These are phyloP conservation scores for Iselma pallidipennis DNA, from an alignment of 2,888 invertebrate species.

Conservation along the genomic window DNA sequence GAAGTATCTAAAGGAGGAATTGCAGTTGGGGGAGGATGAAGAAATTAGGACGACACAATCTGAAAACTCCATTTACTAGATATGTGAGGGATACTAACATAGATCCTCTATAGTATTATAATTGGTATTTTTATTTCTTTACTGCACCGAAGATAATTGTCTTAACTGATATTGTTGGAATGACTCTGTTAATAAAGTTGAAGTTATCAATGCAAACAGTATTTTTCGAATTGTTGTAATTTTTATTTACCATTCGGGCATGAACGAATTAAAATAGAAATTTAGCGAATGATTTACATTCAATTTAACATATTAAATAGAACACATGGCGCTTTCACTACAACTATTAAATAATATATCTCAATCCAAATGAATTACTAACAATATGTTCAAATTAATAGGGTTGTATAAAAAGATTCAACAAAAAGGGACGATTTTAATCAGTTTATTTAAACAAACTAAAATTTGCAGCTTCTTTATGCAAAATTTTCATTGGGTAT, in stretches of 20 bases:
- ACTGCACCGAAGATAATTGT: too few relatives aligned
- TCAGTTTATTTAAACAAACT: too few relatives aligned
- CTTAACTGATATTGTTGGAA: too few relatives aligned
- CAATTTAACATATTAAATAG: constrained; percentile 27
- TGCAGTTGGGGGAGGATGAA: constrained; percentile 22
- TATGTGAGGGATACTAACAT: constrained; percentile 1
- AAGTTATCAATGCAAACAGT: too few relatives aligned
- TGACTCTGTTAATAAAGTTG: too few relatives aligned
- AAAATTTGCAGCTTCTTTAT: too few relatives aligned
- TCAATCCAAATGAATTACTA: constrained; percentile 16
- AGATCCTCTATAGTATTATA: too few relatives aligned
- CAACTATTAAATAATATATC: constrained; percentile 16
- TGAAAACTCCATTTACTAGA: constrained; percentile 5
- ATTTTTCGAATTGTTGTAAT: too few relatives aligned
- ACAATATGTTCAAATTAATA: not conserved
- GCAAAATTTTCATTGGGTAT: too few relatives aligned
- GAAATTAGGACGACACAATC: constrained; percentile 33
- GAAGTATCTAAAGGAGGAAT: too few relatives aligned
- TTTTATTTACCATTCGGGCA: not conserved
- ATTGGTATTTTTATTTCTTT: too few relatives aligned
- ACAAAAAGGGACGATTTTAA: too few relatives aligned
- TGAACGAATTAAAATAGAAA: not conserved
- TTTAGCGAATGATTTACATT: constrained; percentile 20
- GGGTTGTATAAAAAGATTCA: not conserved
- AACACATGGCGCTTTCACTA: constrained; percentile 23